Conservation (phyloP, 2,888 invertebrate species). For the Hedychridium roseum region DNA sequence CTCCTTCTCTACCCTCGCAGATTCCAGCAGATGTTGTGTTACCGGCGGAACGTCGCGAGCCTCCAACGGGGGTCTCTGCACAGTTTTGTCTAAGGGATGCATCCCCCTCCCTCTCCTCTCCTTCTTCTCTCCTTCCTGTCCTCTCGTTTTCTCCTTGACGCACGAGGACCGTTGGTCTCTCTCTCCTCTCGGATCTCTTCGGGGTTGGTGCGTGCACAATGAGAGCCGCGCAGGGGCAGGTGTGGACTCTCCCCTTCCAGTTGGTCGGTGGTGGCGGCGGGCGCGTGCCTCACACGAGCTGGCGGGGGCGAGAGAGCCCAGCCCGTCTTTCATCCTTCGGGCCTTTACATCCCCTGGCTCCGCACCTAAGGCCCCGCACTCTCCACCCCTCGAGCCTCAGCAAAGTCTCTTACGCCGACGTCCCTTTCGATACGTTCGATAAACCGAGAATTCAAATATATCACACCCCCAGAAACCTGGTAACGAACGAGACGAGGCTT, state of each 20-base stretch:
- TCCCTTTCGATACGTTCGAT: too few relatives aligned
- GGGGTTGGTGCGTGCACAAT: slow-evolving; percentile 45
- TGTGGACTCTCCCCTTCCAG: slow-evolving; percentile 48
- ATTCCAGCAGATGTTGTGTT: slow-evolving; percentile 59
- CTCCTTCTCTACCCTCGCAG: slow-evolving; percentile 40
- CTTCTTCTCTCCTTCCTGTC: too few relatives aligned
- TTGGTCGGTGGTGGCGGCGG: slow-evolving; percentile 37
- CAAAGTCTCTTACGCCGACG: slow-evolving; percentile 9
- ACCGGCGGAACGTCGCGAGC: slow-evolving; percentile 23
- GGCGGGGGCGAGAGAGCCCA: slow-evolving; percentile 60
- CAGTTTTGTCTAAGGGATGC: slow-evolving; percentile 54
- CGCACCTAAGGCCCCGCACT: slow-evolving; percentile 14
- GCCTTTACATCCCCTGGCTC: too few relatives aligned
- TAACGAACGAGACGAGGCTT: too few relatives aligned
- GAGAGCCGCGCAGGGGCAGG: slow-evolving; percentile 57
- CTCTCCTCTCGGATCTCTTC: slow-evolving; percentile 21
- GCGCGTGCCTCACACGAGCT: slow-evolving; percentile 65
- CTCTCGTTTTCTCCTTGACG: too few relatives aligned
- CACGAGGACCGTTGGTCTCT: too few relatives aligned
- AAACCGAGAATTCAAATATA: too few relatives aligned
- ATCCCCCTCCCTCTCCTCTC: not conserved
- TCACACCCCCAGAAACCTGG: too few relatives aligned
- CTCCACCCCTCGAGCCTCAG: slow-evolving; percentile 12
- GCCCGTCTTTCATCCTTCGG: too few relatives aligned
- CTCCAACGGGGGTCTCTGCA: slow-evolving; percentile 35